phyloP scores from a whole-genome alignment of 2,797 vertebrate species.

The Eupleurogrammus muticus region DNA sequence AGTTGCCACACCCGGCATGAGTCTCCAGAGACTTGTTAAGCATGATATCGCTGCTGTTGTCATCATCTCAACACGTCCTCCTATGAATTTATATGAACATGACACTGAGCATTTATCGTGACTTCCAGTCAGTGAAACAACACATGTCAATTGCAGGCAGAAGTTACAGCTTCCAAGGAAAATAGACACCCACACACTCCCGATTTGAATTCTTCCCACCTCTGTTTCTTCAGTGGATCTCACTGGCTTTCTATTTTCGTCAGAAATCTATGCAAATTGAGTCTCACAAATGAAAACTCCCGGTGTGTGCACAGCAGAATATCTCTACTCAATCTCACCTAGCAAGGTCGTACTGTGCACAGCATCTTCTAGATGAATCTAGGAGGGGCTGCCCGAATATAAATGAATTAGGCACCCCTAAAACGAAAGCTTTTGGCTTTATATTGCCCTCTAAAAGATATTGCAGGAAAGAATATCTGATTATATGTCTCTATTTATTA shows the following conservation, averaged over 20 bases:
- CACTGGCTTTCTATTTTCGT: conserved; percentile 26
- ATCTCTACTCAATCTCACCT: conserved; percentile 32
- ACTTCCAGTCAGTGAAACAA: too few relatives aligned
- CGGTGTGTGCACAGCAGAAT: conserved; percentile 24
- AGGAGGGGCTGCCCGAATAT: conserved; percentile 19
- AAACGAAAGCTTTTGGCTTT: conserved; percentile 7
- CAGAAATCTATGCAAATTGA: conserved; percentile 38
- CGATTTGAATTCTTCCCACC: not conserved
- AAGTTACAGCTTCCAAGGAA: not conserved
- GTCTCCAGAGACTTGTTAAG: too few relatives aligned
- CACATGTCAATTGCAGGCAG: not conserved
- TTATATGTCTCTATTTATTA: conserved; percentile 5
- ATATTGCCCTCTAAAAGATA: conserved; percentile 22
- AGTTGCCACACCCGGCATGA: too few relatives aligned
- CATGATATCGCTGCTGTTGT: too few relatives aligned
- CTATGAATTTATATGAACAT: too few relatives aligned
- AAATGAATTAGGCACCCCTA: conserved; percentile 26
- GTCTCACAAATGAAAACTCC: conserved; percentile 8
- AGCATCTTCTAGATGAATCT: conserved; percentile 9
- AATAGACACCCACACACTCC: not conserved
- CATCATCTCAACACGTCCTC: too few relatives aligned
- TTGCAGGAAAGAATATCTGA: conserved; percentile 12
- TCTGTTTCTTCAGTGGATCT: conserved; percentile 1
- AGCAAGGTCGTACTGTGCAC: conserved; percentile 27
- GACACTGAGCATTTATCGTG: too few relatives aligned